phyloP scores from a whole-genome alignment of 2,113 vertebrate genomes.

The Ivindomyrus marchei region DNA sequence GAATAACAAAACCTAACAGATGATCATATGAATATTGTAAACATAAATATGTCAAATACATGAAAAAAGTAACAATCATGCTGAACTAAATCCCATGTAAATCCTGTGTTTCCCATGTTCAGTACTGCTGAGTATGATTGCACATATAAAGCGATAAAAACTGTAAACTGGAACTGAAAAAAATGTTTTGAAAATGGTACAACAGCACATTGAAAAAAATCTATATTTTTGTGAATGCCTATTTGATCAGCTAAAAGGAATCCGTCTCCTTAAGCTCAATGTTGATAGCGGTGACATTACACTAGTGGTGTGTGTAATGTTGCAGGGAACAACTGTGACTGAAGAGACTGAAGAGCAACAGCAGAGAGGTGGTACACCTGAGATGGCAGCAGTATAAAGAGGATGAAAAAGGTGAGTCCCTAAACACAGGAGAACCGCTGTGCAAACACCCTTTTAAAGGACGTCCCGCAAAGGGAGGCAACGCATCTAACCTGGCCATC shows the following conservation, averaged over 20 bases:
- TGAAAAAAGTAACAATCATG: neutral
- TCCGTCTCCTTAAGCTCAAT: no score
- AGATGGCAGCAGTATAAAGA: neutral
- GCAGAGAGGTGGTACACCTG: neutral
- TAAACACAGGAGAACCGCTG: neutral
- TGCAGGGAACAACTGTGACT: neutral
- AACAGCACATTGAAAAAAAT: neutral
- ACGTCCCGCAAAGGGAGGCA: neutral
- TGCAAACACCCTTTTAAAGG: neutral
- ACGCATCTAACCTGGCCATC: neutral
- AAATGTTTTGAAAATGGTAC: neutral
- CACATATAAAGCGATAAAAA: neutral
- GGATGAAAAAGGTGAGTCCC: neutral
- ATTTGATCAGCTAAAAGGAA: no score
- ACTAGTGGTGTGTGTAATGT: no score
- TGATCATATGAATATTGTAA: neutral
- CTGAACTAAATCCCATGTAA: neutral
- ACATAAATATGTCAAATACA: neutral
- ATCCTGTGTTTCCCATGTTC: neutral
- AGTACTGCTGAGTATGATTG: no score
- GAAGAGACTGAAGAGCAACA: neutral
- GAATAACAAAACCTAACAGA: neutral
- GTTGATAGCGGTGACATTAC: no score
- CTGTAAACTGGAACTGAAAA: neutral
- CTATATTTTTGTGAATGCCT: neutral